A percentile compares a stretch with the other conserved stretches of the same genome.
Evolutionary conservation across 1,140 invertebrate genomes (phyloP).

Genomic region (Diplogasteroides magnus): DNA sequence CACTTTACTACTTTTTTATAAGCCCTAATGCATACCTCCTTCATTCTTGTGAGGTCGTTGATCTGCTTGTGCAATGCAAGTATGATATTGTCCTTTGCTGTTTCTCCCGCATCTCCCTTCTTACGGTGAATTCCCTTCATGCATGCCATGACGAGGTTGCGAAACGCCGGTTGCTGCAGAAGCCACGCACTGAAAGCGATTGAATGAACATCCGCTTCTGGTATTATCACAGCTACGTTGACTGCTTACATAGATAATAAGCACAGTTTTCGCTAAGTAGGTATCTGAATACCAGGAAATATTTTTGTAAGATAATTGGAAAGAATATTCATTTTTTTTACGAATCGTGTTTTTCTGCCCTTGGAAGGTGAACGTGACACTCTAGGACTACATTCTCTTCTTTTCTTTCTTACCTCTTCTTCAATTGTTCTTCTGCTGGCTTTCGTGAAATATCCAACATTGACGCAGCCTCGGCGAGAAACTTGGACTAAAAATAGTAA

Average conservation of each 20-base stretch:
- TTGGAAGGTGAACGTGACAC: too few relatives aligned
- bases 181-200: slow-evolving; percentile 5
- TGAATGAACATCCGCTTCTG: background rate
- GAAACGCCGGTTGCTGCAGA: background rate
- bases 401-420: slow-evolving; percentile 7
- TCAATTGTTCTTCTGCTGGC: background rate
- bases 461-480: background rate
- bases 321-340: too few relatives aligned
- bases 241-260: too few relatives aligned
- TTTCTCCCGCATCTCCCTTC: background rate
- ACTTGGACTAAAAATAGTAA: slow-evolving; percentile 6
- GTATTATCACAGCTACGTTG: too few relatives aligned
- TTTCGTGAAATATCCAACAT: slow-evolving; percentile 2
- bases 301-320: too few relatives aligned
- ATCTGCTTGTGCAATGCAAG: background rate
- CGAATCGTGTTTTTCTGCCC: too few relatives aligned
- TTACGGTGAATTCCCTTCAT: background rate
- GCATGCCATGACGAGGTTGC: background rate
- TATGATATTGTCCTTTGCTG: background rate
- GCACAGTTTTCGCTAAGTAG: too few relatives aligned
- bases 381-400: too few relatives aligned
- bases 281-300: too few relatives aligned
- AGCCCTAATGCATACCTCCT: background rate
- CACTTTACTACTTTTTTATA: too few relatives aligned
- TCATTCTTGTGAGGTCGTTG: background rate